Evolutionary conservation across 2,888 invertebrate species (phyloP).

Genomic region (Lasioglossum oenotherae): DNA sequence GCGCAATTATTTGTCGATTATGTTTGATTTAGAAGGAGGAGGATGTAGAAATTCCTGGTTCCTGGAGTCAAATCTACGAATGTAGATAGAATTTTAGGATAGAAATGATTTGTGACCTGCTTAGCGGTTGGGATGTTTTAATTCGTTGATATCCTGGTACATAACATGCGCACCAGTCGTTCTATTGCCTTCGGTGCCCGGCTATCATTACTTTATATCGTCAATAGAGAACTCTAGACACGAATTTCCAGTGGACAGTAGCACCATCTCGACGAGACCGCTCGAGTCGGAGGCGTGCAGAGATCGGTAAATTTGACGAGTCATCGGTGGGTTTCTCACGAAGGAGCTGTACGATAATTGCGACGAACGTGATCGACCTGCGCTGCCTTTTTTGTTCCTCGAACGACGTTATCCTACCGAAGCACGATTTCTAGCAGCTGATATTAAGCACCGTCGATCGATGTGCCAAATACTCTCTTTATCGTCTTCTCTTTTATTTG

Average conservation of each 20-base stretch:
- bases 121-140: not conserved
- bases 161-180: not conserved
- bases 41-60: not conserved
- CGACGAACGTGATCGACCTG: slow-evolving; percentile 58
- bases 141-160: not conserved
- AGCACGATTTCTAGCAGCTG: slow-evolving; percentile 50
- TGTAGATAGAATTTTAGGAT: not conserved
- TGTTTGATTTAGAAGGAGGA: not conserved
- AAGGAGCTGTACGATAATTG: slow-evolving; percentile 29
- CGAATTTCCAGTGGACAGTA: slow-evolving; percentile 60
- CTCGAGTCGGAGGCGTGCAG: slow-evolving; percentile 68
- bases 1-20: not conserved
- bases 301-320: slow-evolving; percentile 76
- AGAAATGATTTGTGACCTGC: not conserved
- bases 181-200: slow-evolving; percentile 19
- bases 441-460: slow-evolving; percentile 59
- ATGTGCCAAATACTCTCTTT: slow-evolving; percentile 61
- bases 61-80: not conserved
- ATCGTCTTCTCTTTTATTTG: slow-evolving; percentile 34
- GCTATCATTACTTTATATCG: slow-evolving; percentile 20
- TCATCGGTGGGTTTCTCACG: slow-evolving; percentile 51
- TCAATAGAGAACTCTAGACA: slow-evolving; percentile 40
- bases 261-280: slow-evolving; percentile 77
- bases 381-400: slow-evolving; percentile 38
- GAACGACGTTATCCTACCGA: slow-evolving; percentile 40